phyloP scores from a whole-genome alignment of 2,797 vertebrate genomes.

The Peromyscus melanophrys region DNA sequence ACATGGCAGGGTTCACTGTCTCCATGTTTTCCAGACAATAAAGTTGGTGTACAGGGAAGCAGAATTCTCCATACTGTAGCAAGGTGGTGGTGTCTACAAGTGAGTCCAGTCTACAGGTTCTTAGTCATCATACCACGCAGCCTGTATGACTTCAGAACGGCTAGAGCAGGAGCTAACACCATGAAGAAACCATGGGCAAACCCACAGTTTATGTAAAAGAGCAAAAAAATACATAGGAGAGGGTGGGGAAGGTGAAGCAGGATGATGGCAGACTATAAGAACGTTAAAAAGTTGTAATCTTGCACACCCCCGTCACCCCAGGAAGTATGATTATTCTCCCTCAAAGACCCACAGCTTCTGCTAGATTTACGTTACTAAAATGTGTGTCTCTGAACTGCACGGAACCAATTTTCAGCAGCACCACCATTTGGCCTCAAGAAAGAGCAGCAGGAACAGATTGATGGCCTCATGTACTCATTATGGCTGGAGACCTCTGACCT shows the following conservation, averaged over 20 bases:
- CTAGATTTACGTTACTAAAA: neutral
- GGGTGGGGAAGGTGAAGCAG: neutral
- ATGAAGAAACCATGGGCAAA: fast-evolving
- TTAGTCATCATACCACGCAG: fast-evolving
- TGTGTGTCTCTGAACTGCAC: fast-evolving
- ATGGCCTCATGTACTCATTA: fast-evolving
- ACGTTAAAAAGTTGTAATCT: neutral
- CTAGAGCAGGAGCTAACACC: neutral
- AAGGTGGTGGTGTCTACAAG: fast-evolving
- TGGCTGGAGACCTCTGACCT: neutral
- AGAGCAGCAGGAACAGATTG: fast-evolving
- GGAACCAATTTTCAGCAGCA: neutral
- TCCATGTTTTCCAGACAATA: neutral
- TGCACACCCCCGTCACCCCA: fast-evolving
- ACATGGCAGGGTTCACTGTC: neutral
- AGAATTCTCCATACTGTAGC: fast-evolving
- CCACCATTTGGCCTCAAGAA: neutral
- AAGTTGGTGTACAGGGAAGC: neutral
- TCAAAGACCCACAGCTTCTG: neutral
- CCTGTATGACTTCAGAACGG: neutral
- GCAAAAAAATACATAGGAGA: neutral
- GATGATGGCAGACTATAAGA: neutral
- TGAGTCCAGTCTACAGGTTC: neutral
- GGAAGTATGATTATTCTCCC: neutral
- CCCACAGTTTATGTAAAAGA: neutral